Base-by-base conservation (phyloP, 2,797 vertebrate species). In the Toxotes lorentzi region DNA sequence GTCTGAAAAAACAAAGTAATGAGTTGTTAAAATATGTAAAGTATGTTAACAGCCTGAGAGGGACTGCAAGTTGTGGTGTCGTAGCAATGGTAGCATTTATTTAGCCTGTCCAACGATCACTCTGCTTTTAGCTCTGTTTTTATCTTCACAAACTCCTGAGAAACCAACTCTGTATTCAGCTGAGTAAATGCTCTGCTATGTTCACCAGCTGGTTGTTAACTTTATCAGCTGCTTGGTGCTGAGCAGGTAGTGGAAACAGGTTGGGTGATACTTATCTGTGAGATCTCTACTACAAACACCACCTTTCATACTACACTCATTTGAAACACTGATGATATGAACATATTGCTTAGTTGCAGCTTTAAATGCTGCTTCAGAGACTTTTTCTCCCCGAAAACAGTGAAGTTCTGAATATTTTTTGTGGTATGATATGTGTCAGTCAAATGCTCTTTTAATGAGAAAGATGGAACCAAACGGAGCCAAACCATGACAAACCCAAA, bases 371-470 rank as follows among this genome's bases (percentile, higher is more conserved):
- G 9, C 23, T 24, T 24, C 23, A 53, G 50, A 1, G 6, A 5
- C 16, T 14, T 30, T 10, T 54, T 3, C 14, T 30, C 14, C 30
- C 4, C 6, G 16, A 45, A 45, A 45, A 19, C 7, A 45, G 5
- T 19, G 3, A 41, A 40, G 14, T 4, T 41, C 40, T 50, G 21
- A 50, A n/a, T 50, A 9, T 7, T 34, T 34, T 57, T 34, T 34
- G 16, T 34, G 14, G 23, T 53, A 8, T 50, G n/a, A 50, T 24
- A 54, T 8, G 27, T 32, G 30, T 57, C 9, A 7, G 35, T 61
- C 17, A 23, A 73, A 60, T 70, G n/a, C 51, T 10, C 6, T 27
- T 70, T 30, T 21, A 56, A 21, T 35, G 35, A 66, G 47, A 68
- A 24, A 73, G 32, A 74, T n/a, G 24, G n/a, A 9, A 5, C 24